A percentile compares a stretch with the other conserved stretches of the same genome.
Conservation (phyloP, 1,140 invertebrate genomes). For the Zaprionus ghesquierei region DNA sequence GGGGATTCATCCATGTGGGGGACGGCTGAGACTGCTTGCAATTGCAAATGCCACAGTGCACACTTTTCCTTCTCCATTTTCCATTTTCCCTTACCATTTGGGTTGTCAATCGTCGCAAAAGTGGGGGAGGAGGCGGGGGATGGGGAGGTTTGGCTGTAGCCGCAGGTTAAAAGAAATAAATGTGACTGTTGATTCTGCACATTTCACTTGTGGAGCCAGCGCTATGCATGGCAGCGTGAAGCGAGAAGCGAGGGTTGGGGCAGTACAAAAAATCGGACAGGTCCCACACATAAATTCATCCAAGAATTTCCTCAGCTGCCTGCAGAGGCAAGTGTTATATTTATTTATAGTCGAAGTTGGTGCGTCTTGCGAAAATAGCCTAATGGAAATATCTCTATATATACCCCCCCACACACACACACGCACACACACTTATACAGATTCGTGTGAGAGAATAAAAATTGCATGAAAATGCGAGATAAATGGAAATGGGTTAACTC, state of each 20-base stretch:
- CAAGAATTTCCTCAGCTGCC: constrained; percentile 50
- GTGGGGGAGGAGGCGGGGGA: not conserved
- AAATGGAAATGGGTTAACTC: constrained; percentile 75
- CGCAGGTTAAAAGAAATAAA: constrained; percentile 53
- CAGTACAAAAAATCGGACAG: constrained; percentile 23
- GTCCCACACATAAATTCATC: constrained; percentile 71
- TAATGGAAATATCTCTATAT: constrained; percentile 34
- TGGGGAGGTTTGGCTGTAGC: constrained; percentile 4
- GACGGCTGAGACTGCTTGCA: not conserved
- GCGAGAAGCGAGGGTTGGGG: not conserved
- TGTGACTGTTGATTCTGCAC: constrained; percentile 68
- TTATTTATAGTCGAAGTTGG: constrained; percentile 65
- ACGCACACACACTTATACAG: too few relatives aligned
- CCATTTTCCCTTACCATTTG: constrained; percentile 9
- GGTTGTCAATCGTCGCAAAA: constrained; percentile 26
- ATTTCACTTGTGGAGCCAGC: constrained; percentile 37
- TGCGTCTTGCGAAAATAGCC: constrained; percentile 41
- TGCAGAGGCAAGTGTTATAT: constrained; percentile 61
- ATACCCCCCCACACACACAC: not conserved
- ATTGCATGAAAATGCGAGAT: constrained; percentile 48
- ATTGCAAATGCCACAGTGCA: constrained; percentile 15
- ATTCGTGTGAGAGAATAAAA: constrained; percentile 8
- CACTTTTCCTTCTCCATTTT: constrained; percentile 5
- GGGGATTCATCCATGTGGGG: not conserved
- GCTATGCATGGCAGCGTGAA: too few relatives aligned